Evolutionary conservation across 2,888 invertebrate genomes (phyloP), one percentile per base, ranked within the genome.

Genomic region (Eumerus sabulonum): DNA sequence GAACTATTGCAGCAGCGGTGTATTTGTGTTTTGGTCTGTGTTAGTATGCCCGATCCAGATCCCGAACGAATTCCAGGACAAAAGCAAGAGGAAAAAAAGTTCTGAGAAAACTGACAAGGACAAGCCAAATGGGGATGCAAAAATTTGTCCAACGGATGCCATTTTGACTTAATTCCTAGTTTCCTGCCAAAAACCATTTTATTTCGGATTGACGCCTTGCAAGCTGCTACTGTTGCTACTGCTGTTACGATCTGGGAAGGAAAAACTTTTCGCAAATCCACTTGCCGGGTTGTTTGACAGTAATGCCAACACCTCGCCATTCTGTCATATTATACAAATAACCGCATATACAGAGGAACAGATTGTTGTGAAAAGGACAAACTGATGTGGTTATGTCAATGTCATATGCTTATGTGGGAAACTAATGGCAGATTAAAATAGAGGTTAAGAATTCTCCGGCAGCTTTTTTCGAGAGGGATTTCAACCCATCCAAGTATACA

Each of bases 311-410:
- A 71, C 42, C 70, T 27, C 27, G 27, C 7, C 27, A 4, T 27
- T 7, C 7, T 7, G 27, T 7, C 27, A 27, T 7, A 27, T 27
- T 27, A 4, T 27, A 27, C 27, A 27, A 35, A 17, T 27, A 38
- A 47, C 45, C 17, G 63, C 44, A 44, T 27, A 35, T 36, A 36
- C 5, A 60, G 42, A 47, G 35, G 17, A 44, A 36, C 63, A 71
- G 42, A 63, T 63, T 63, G 62, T 56, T 71, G 62, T 62, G 60
- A 50, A 60, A 56, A 44, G 45, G 44, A 60, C 36, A 68, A 70
- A 68, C 74, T 74, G 74, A 74, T 74, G 79, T 74, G 79, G 79
- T 79, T 74, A 74, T 79, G 79, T 79, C 79, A 79, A 74, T 79
- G 79, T 79, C 79, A 79, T 79, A 63, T 79, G 74, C 70, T 79